phyloP scores from a whole-genome alignment of 2,113 vertebrate genomes.

The Trematomus loennbergii region DNA sequence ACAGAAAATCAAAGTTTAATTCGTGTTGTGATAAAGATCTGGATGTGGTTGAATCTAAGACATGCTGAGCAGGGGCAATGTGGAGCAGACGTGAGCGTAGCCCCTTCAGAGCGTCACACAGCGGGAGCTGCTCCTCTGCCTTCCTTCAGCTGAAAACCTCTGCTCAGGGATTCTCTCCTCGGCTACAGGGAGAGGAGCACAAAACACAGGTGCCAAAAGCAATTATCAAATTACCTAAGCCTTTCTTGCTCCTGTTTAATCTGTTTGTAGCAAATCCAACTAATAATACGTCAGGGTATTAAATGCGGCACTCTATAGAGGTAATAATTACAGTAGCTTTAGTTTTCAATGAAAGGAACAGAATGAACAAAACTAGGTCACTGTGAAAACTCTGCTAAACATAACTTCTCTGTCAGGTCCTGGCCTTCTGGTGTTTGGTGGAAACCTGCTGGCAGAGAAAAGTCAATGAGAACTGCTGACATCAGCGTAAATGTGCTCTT shows the following conservation, averaged over 20 bases:
- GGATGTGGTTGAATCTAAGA: constrained; percentile 73
- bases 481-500: background rate
- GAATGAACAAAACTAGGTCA: constrained; percentile 74
- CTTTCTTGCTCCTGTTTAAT: constrained; percentile 73
- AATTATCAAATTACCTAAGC: constrained; percentile 82
- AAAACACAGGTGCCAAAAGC: constrained; percentile 74
- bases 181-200: constrained; percentile 63
- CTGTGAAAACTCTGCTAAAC: constrained; percentile 56
- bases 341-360: constrained; percentile 61
- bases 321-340: constrained; percentile 75
- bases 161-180: constrained; percentile 66
- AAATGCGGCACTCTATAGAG: constrained; percentile 69
- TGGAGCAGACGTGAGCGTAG: constrained; percentile 52
- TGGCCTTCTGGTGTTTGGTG: constrained; percentile 23
- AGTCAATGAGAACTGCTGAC: constrained; percentile 22
- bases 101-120: constrained; percentile 58
- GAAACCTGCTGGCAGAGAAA: constrained; percentile 17
- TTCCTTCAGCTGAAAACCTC: constrained; percentile 61
- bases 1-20: constrained; percentile 83
- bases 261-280: constrained; percentile 79
- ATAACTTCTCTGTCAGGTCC: constrained; percentile 12
- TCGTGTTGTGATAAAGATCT: constrained; percentile 80
- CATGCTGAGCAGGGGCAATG: constrained; percentile 75
- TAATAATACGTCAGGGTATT: constrained; percentile 76
- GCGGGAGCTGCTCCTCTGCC: constrained; percentile 50